Conservation (phyloP, 2,888 invertebrate genomes). For the Cloeon dipterum region DNA sequence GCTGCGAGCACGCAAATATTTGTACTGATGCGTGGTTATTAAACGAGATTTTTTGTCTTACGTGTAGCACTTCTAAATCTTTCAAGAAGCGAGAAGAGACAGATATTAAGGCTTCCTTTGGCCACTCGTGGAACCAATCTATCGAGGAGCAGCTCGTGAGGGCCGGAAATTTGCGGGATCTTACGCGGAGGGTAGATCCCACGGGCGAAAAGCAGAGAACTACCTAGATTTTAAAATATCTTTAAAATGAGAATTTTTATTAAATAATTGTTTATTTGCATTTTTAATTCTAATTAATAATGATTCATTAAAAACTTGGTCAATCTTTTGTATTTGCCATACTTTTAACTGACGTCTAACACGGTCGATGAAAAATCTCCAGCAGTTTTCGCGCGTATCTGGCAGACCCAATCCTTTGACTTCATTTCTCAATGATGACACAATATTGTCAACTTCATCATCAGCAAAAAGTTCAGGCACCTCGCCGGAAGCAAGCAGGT, state of each 20-base stretch:
- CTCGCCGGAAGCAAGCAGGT: constrained; percentile 82
- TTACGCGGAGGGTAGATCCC: constrained; percentile 62
- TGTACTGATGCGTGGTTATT: no score
- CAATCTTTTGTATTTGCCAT: no score
- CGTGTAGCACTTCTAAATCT: constrained; percentile 50
- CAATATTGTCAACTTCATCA: constrained; percentile 73
- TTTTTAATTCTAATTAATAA: no score
- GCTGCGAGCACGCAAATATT: no score
- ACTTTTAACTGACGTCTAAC: constrained; percentile 48
- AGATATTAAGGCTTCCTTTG: constrained; percentile 68
- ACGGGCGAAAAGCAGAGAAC: constrained; percentile 90
- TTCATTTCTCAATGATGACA: constrained; percentile 50
- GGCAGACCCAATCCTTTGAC: constrained; percentile 58
- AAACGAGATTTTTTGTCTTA: no score
- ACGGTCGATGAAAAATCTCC: constrained; percentile 84
- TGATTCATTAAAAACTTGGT: no score
- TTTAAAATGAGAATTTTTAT: no score
- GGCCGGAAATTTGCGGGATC: constrained; percentile 84
- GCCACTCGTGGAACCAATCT: constrained; percentile 97
- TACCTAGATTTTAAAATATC: constrained; percentile 20
- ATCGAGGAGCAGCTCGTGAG: constrained; percentile 81
- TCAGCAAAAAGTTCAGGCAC: constrained; percentile 76
- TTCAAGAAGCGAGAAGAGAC: constrained; percentile 65
- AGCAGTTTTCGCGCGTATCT: constrained; percentile 80
- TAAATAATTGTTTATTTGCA: no score